These are phyloP conservation scores for Aplysina aerophoba DNA, from an alignment of 37 sponge, comb jelly and placozoan genomes.

Conservation along the genomic window DNA sequence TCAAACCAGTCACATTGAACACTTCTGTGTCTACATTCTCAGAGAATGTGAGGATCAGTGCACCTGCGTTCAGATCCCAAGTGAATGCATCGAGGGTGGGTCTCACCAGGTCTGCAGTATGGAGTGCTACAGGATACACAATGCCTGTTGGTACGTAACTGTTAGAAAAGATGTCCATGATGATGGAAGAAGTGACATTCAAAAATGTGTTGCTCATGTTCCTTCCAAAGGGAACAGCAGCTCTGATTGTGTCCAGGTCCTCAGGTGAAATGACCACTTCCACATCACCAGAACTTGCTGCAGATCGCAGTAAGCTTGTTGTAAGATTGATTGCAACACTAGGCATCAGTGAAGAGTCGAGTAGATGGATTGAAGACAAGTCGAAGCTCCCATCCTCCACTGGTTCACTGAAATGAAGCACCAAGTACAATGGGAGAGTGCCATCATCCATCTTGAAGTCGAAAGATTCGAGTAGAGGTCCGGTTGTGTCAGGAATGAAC, in stretches of 20 bases:
- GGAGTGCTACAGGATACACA: slow-evolving; percentile 38
- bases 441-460: slow-evolving; percentile 83
- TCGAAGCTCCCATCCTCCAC: slow-evolving; percentile 54
- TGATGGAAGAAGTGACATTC: slow-evolving; percentile 32
- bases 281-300: slow-evolving; percentile 31
- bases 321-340: slow-evolving; percentile 28
- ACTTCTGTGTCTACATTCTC: slow-evolving; percentile 55
- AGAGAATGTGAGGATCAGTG: slow-evolving; percentile 69
- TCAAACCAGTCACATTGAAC: slow-evolving; percentile 56
- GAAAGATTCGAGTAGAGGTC: slow-evolving; percentile 71
- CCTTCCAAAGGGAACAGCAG: slow-evolving; percentile 63
- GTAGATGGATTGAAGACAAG: slow-evolving; percentile 44
- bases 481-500: slow-evolving; percentile 55
- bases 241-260: slow-evolving; percentile 41
- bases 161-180: slow-evolving; percentile 61
- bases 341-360: slow-evolving; percentile 12
- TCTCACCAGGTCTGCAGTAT: slow-evolving; percentile 77
- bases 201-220: slow-evolving; percentile 58
- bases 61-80: slow-evolving; percentile 75
- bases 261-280: slow-evolving; percentile 39
- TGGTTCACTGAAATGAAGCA: slow-evolving; percentile 81
- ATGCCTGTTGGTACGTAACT: slow-evolving; percentile 27
- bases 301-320: slow-evolving; percentile 24
- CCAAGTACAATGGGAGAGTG: slow-evolving; percentile 69
- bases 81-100: slow-evolving; percentile 66